A percentile compares a stretch with the other conserved stretches of the same genome.
Evolutionary conservation across 2,797 vertebrate species (phyloP).

Genomic region (Myotis myotis): DNA sequence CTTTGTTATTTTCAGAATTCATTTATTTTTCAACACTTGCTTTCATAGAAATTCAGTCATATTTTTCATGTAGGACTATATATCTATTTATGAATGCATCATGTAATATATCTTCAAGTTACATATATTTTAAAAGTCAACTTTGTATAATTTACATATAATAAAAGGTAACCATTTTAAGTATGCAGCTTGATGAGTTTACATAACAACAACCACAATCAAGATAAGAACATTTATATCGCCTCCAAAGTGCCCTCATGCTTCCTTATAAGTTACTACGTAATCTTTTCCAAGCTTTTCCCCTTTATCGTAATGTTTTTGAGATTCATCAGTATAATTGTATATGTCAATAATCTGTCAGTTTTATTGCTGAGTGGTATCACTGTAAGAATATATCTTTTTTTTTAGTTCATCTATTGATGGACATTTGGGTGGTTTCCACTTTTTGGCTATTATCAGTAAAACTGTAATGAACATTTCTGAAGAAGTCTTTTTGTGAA

Average conservation of each 20-base stretch:
- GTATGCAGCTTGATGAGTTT: not conserved
- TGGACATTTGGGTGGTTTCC: not conserved
- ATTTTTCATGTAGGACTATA: conserved; percentile 1
- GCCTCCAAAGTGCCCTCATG: not conserved
- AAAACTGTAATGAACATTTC: not conserved
- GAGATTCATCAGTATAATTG: not conserved
- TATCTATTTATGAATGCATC: not conserved
- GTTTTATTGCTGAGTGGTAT: not conserved
- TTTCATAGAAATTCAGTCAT: conserved; percentile 5
- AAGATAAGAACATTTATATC: not conserved
- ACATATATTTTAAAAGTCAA: not conserved
- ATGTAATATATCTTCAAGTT: not conserved
- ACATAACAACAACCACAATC: not conserved
- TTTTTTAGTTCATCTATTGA: not conserved
- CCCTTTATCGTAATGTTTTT: not conserved
- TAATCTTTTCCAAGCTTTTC: not conserved
- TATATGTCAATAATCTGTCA: not conserved
- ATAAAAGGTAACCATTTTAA: conserved; percentile 26
- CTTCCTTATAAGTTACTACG: not conserved
- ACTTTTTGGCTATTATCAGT: not conserved
- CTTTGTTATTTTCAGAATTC: conserved; percentile 1
- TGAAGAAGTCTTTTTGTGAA: not conserved
- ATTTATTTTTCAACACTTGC: not conserved
- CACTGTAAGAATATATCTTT: not conserved
- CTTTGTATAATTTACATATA: not conserved